Base-by-base conservation (phyloP, 2,797 vertebrate species). In the Astyanax mexicanus region DNA sequence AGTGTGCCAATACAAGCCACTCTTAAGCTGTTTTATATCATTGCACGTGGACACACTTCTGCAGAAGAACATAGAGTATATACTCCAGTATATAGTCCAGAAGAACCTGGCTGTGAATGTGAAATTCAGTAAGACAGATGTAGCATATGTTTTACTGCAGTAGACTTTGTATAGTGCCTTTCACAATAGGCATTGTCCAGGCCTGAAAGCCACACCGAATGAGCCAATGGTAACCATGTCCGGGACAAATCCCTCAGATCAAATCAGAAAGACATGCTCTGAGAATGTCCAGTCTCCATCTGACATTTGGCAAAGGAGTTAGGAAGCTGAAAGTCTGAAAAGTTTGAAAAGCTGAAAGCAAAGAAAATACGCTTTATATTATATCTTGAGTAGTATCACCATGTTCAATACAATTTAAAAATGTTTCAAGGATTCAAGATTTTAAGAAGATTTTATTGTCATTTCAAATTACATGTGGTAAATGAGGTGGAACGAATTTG, bases 51-150 rank as follows among this genome's bases (percentile, higher is more conserved):
- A 21, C n/a, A 38, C 7, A 6, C 11, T 17, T 55, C 4, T 2
- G 10, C 10, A n/a, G 0, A 8, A n/a, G 29, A 57, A 12, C 25
- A 29, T 27, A 8, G 29, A 3, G n/a, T n/a, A n/a, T n/a, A n/a
- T 2, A n/a, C n/a, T n/a, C 1, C 21, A 60, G 17, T 5, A 9
- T 9, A 38, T 35, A 3, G 0, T 6, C 58, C n/a, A 21, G 6
- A 9, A 61, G n/a, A 61, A 5, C 58, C 3, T 4, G n/a, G 32
- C 58, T 55, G 52, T 55, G 27, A 55, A 40, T 12, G 32, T 32
- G 58, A 61, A 61, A 61, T 40, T 37, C 37, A 61, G 58, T 61
- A 38, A 38, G 58, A 38, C n/a, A 12, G 58, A 40, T 38, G 35
- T 9, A 37, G 9, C 9, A 60, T 21, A 37, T 35, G 58, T 40